Evolutionary conservation across 2,888 invertebrate species (phyloP).

Genomic region (Dorcus parallelipipedus): DNA sequence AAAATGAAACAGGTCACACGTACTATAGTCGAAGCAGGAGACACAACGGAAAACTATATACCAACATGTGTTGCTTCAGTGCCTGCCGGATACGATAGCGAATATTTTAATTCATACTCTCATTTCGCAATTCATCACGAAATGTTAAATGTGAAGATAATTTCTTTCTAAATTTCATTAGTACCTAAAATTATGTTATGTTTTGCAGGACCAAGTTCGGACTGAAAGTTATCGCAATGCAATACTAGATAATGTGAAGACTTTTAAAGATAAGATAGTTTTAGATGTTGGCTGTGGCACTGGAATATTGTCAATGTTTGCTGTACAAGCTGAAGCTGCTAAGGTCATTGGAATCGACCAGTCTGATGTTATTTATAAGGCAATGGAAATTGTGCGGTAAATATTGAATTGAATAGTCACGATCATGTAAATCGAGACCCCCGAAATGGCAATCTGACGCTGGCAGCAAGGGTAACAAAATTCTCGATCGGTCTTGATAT

Average conservation of each 20-base stretch:
- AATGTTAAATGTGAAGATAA: conserved; percentile 73
- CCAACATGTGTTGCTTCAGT: conserved; percentile 48
- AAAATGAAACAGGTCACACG: conserved; percentile 61
- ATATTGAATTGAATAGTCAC: neutral
- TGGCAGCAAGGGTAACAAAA: too few relatives aligned
- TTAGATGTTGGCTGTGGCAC: conserved; percentile 98
- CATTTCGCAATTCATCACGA: conserved; percentile 92
- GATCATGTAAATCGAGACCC: neutral
- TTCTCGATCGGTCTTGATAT: neutral
- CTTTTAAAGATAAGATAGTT: conserved; percentile 73
- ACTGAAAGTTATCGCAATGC: conserved; percentile 87
- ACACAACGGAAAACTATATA: conserved; percentile 26
- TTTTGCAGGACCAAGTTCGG: conserved; percentile 68
- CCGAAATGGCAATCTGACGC: neutral
- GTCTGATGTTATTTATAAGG: conserved; percentile 93
- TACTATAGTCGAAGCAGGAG: conserved; percentile 51
- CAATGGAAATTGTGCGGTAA: conserved; percentile 89
- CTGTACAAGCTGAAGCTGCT: conserved; percentile 88
- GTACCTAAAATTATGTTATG: conserved; percentile 2
- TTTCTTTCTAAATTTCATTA: conserved; percentile 4
- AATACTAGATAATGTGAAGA: conserved; percentile 67
- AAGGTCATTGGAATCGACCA: conserved; percentile 92
- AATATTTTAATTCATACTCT: conserved; percentile 80
- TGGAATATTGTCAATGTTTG: conserved; percentile 97
- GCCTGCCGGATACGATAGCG: conserved; percentile 65